A percentile compares a stretch with the other conserved stretches of the same genome.
Evolutionary conservation across 35 echinoderm and acorn worm genomes (phyloP).

Genomic region (Nesometra sesokonis): DNA sequence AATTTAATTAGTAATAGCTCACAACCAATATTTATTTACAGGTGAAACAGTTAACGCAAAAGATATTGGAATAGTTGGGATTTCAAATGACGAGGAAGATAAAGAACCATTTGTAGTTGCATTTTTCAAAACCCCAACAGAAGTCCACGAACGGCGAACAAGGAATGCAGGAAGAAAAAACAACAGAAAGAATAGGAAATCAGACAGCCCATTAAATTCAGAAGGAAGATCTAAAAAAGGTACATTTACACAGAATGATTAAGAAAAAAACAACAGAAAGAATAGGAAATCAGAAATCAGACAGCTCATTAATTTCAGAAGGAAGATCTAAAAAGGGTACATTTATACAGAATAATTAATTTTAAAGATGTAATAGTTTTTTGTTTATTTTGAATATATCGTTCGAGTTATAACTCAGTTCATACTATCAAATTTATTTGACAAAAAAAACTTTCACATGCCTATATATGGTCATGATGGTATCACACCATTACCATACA

Average conservation of each 20-base stretch:
- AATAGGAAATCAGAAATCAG: neutral
- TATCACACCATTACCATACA: no score
- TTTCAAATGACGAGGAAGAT: conserved; percentile 40
- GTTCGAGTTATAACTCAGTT: no score
- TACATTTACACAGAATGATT: neutral
- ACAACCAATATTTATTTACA: neutral
- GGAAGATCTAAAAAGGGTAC: neutral
- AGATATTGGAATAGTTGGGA: conserved; percentile 32
- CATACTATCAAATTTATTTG: no score
- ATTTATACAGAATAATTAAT: neutral
- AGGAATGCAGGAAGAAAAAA: conserved; percentile 13
- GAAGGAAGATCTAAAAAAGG: neutral
- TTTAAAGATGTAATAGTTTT: conserved; percentile 9
- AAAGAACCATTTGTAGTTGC: conserved; percentile 92
- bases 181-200: neutral
- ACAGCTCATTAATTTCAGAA: neutral
- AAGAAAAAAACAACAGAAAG: conserved; percentile 1
- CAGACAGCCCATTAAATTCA: neutral
- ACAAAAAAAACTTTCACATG: no score
- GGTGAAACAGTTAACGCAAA: conserved; percentile 28
- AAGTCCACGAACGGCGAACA: conserved; percentile 7
- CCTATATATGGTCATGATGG: no score
- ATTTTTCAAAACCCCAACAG: conserved; percentile 71
- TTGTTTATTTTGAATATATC: no score
- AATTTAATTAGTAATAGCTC: no score